Base-by-base conservation (phyloP, 2,888 invertebrate species). In the Pteria penguin region DNA sequence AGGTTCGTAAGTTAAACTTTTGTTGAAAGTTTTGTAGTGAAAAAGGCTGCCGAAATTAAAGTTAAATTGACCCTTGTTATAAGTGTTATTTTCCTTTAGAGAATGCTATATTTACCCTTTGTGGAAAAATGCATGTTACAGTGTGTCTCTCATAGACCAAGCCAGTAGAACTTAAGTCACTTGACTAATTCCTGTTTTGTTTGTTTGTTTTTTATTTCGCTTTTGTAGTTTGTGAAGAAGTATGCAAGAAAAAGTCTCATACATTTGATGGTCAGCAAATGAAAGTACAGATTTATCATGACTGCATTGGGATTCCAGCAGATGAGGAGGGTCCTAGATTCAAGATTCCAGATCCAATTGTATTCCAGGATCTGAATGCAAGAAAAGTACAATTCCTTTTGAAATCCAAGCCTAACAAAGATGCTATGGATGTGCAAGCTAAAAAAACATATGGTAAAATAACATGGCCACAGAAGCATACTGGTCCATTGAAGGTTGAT, bases 321-420 rank as follows among this genome's bases (percentile, higher is more conserved):
- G 31, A n/a, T 68, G 68, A 72, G 5, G 72, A 72, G 52, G 75
- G 70, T n/a, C 52, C 60, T 14, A 67, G 55, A 32, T 76, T 72
- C 33, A 71, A 58, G 29, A 26, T 55, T 32, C 68, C 62, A 31
- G 57, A 62, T 18, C 29, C 68, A 2, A 1, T 72, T 2, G 31
- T 33, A n/a, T 22, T 72, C 31, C 22, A 52, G n/a, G 63, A 61
- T 24, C 24, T 76, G 18, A 72, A 68, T 62, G 18, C 29, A 0
- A 66, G 36, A 4, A 76, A 72, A 33, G 22, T 70, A 1, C 76
- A 76, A 45, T 76, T 76, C 18, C 57, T 76, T 0, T 18, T 57
- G 1, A 52, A 66, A 32, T 72, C 76, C 3, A 27, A 67, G 22
- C 4, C 76, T 61, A 66, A 54, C 27, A 58, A 76, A 31, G 22